Evolutionary conservation across 2,888 invertebrate species (phyloP), one percentile per base, ranked within the genome.

Genomic region (Litoditis marina): DNA sequence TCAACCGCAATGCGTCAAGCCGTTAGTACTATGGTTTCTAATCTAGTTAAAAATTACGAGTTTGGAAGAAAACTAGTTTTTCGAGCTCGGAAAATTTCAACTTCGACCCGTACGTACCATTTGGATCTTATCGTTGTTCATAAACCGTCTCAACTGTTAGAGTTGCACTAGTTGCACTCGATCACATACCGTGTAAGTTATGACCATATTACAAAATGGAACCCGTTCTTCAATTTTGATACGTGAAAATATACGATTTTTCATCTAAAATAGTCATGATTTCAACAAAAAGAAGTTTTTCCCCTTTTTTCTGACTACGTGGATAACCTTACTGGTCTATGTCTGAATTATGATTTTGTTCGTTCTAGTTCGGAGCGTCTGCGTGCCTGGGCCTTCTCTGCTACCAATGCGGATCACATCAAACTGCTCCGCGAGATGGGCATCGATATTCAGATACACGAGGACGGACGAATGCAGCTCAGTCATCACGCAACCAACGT

Each of bases 401-500:
- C 91, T 62, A 89, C 89, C 78, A 94, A 94, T 86, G 88, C 90
- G 60, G 90, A 92, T 59, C 95, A 96, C 86, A 85, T 94, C 74
- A 89, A 89, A 83, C 88, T 91, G 70, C 88, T 96, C 71, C 88
- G 90, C 64, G 90, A 92, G 83, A 94, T 96, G 94, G 96, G 96
- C 67, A 94, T 98, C 81, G 90, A 91, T 61, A 90, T 95, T 77
- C 87, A 92, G 68, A 91, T 91, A 0, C 86, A 92, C 83, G 88
- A 89, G 19, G 94, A 95, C 84, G 95, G 95, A 52, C 87, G 92
- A 68, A 90, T 96, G 66, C 94, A 95, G 84, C 87, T 96, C 62
- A 88, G 93, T 57, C 95, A 96, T 84, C 84, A 85, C 19, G 83
- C 85, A 2, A 90, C 51, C 4, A 90, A 91, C 85, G 94, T 93